Evolutionary conservation across 2,113 vertebrate genomes (phyloP).

Genomic region (Etia nguti): DNA sequence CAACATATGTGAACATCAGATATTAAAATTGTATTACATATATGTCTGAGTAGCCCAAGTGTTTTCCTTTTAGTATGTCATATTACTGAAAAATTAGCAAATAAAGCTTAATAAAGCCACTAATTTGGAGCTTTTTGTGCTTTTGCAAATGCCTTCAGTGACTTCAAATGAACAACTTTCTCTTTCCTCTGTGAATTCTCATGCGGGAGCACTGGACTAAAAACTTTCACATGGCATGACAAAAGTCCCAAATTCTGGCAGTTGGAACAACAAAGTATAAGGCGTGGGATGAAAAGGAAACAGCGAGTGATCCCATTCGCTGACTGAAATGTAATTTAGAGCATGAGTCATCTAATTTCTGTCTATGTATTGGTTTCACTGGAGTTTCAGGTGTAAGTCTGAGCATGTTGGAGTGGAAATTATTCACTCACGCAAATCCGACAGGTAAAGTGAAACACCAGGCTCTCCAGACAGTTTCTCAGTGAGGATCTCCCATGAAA

Average conservation of each 20-base stretch:
- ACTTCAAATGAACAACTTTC: background rate
- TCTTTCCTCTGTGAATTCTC: background rate
- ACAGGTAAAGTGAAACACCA: background rate
- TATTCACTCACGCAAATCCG: background rate
- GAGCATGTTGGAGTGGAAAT: background rate
- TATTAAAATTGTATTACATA: background rate
- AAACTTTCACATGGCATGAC: background rate
- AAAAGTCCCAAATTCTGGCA: background rate
- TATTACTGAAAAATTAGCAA: background rate
- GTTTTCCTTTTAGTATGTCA: background rate
- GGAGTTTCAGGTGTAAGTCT: constrained; percentile 2
- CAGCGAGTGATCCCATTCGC: background rate
- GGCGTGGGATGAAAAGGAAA: background rate
- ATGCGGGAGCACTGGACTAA: background rate
- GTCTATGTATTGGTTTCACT: background rate
- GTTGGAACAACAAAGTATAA: background rate
- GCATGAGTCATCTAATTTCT: background rate
- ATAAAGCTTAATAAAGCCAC: background rate
- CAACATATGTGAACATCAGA: background rate
- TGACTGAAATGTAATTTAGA: background rate
- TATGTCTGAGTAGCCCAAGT: background rate
- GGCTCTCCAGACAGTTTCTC: background rate
- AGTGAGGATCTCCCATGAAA: background rate
- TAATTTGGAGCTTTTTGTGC: background rate
- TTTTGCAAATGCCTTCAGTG: background rate